A percentile compares a stretch with the other conserved stretches of the same genome.
phyloP scores from a whole-genome alignment of 1,140 invertebrate species.

The Trichonephila clavipes region DNA sequence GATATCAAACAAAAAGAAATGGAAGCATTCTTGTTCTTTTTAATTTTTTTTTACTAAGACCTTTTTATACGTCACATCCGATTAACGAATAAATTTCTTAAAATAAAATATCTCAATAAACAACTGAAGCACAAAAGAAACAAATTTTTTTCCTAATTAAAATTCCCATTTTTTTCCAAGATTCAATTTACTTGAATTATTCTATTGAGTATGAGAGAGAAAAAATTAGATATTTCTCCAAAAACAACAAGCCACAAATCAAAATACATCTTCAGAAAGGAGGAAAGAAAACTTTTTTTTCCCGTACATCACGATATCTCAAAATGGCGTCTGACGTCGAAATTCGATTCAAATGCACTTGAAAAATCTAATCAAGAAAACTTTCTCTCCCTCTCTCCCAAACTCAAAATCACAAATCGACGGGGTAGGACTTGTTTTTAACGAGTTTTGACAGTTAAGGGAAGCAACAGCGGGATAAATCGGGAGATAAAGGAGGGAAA shows the following conservation, averaged over 20 bases:
- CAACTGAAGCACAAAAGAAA: neutral
- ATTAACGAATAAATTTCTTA: neutral
- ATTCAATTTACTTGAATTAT: neutral
- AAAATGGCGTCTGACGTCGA: conserved; percentile 50
- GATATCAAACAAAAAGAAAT: neutral
- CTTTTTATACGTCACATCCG: neutral
- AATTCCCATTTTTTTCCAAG: no score
- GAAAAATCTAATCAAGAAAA: conserved; percentile 74
- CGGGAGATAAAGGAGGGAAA: neutral
- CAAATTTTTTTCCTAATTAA: neutral
- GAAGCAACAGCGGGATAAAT: conserved; percentile 60
- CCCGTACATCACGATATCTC: neutral
- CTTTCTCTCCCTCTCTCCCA: conserved; percentile 13
- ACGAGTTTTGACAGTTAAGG: conserved; percentile 67
- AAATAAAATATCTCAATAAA: no score
- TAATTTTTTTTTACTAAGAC: neutral
- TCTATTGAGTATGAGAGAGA: neutral
- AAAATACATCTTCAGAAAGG: neutral
- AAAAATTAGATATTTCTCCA: neutral
- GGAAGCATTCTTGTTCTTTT: neutral
- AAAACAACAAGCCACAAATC: neutral
- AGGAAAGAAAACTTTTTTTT: neutral
- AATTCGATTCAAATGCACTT: conserved; percentile 75
- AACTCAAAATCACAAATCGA: conserved; percentile 67
- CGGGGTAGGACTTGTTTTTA: conserved; percentile 53